Evolutionary conservation across 1,140 invertebrate species (phyloP), one percentile per base, ranked within the genome.

Genomic region (Belonocnema kinseyi): DNA sequence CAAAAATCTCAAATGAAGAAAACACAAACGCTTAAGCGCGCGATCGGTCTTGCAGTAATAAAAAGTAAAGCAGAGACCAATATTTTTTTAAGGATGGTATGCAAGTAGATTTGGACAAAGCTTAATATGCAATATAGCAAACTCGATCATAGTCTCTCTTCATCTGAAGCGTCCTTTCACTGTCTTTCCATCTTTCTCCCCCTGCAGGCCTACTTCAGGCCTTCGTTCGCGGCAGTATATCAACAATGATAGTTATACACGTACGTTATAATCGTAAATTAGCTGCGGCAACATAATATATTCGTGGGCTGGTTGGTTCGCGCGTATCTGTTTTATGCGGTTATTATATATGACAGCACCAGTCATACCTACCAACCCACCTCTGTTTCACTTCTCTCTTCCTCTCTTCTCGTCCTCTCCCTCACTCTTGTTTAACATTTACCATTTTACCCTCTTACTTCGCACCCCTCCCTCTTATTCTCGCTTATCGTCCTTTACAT

Each of bases 191-290:
- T 82, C 78, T 81, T 80, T 80, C 76, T 80, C 79, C 79, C 79
- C 77, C 77, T 80, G 77, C 80, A 82, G 75, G 76, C 79, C 75
- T 56, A 78, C 75, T 83, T 79, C 79, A 77, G 74, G 82, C 72
- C 80, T 74, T 75, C 51, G 77, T 80, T 81, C 82, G 80, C 85
- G 85, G 90, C 87, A 90, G 88, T 90, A 91, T 90, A 90, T 90
- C 90, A 92, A 91, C 90, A 91, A 92, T 90, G 90, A 92, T 91
- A 91, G 90, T 92, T 92, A 92, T 91, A 92, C 88, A 90, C 89
- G 90, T 90, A 90, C 89, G 90, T 92, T 92, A 92, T 92, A 92
- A 92, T 92, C 90, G 90, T 92, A 92, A 92, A 92, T 92, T 92
- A 92, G 90, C 87, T 88, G 84, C 85, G 85, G 90, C 90, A 91